Conservation (phyloP, 2,888 invertebrate species). For the Frankliniella fusca region DNA sequence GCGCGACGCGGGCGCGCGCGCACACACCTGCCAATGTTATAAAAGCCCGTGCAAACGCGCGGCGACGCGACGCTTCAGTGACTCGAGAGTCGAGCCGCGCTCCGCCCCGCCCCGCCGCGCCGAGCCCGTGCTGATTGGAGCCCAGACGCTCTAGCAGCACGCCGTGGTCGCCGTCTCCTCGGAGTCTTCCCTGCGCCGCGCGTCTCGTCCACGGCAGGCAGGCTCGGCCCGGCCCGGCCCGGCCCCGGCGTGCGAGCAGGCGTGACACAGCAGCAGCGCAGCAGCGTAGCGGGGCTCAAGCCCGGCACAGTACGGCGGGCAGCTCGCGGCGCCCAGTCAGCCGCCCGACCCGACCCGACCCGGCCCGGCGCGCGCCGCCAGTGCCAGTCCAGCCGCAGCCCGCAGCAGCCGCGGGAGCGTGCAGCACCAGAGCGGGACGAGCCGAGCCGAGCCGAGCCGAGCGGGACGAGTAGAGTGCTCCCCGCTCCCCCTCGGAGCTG, state of each 20-base stretch:
- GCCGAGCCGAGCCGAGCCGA: too few relatives aligned
- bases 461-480: too few relatives aligned
- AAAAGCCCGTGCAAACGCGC: neutral
- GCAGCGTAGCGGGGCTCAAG: neutral
- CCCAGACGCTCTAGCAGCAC: neutral
- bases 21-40: constrained; percentile 21
- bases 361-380: neutral
- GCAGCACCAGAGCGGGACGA: neutral
- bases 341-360: neutral
- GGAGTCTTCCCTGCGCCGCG: neutral
- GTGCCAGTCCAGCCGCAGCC: neutral
- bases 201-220: neutral
- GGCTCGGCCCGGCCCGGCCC: neutral
- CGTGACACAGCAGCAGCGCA: neutral
- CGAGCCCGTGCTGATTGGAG: neutral
- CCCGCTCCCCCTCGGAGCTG: too few relatives aligned
- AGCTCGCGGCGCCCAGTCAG: neutral
- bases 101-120: neutral
- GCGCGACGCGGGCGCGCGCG: neutral
- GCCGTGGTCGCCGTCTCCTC: neutral
- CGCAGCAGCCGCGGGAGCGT: neutral
- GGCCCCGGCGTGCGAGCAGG: neutral
- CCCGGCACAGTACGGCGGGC: neutral
- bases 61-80: constrained; percentile 12
- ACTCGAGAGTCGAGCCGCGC: neutral